These are phyloP conservation scores for Rhagonycha lutea DNA, from an alignment of 2,888 invertebrate genomes.

Conservation along the genomic window DNA sequence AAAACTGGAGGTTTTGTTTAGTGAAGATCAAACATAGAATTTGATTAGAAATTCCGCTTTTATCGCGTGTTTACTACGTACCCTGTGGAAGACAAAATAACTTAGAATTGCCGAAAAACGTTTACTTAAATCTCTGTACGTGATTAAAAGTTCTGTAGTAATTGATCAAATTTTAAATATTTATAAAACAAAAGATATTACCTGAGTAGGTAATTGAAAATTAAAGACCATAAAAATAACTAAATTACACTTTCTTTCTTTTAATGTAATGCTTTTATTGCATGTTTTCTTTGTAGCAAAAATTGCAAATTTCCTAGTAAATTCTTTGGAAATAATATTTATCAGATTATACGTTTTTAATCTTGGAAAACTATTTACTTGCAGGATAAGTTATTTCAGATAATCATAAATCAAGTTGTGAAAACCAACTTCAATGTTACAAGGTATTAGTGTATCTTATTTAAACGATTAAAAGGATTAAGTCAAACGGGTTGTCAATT, in stretches of 20 bases:
- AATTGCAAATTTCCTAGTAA: not conserved
- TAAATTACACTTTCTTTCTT: not conserved
- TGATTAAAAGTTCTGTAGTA: too few species aligned
- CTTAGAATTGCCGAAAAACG: too few species aligned
- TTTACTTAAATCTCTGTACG: too few species aligned
- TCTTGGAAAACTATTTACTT: not conserved
- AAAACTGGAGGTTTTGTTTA: too few species aligned
- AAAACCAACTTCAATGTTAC: not conserved
- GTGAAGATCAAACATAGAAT: too few species aligned
- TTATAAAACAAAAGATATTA: too few species aligned
- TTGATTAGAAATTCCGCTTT: too few species aligned
- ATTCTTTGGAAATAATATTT: not conserved
- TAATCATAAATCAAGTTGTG: not conserved
- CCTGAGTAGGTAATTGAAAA: not conserved
- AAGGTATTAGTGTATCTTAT: not conserved
- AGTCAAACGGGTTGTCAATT: not conserved
- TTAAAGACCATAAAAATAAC: not conserved
- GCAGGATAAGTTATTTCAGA: not conserved
- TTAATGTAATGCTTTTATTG: not conserved
- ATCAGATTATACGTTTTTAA: not conserved
- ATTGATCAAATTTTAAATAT: too few species aligned
- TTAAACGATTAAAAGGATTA: not conserved
- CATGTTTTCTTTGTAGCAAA: not conserved
- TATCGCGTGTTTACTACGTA: too few species aligned
- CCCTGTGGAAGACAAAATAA: too few species aligned